phyloP scores from a whole-genome alignment of 53 echinoderm and acorn worm genomes.

The Luidia sarsii region DNA sequence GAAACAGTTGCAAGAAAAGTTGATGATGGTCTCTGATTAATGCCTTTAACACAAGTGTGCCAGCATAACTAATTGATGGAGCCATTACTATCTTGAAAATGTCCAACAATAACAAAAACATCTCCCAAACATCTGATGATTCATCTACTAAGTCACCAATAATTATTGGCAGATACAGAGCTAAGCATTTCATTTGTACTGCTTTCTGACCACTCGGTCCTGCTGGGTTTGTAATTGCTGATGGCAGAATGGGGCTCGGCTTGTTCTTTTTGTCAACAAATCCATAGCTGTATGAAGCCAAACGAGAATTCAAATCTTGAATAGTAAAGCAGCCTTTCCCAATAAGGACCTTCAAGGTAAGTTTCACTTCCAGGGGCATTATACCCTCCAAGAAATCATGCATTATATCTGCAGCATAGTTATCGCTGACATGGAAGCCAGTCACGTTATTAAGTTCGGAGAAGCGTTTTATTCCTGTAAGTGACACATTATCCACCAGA shows the following conservation, averaged over 20 bases:
- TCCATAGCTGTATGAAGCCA: slow-evolving; percentile 40
- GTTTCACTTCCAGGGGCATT: slow-evolving; percentile 44
- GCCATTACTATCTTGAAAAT: slow-evolving; percentile 57
- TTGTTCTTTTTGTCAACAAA: slow-evolving; percentile 38
- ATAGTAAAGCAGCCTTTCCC: slow-evolving; percentile 20
- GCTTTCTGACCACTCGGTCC: slow-evolving; percentile 63
- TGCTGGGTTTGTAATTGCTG: slow-evolving; percentile 9
- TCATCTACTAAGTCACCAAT: slow-evolving; percentile 54
- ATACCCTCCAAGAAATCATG: slow-evolving; percentile 51
- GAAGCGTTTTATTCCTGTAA: slow-evolving; percentile 34
- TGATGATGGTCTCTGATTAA: slow-evolving; percentile 63
- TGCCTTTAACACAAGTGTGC: slow-evolving; percentile 37
- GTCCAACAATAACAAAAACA: slow-evolving; percentile 39
- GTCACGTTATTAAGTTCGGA: slow-evolving; percentile 28
- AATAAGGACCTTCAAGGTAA: slow-evolving; percentile 4
- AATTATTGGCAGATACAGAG: slow-evolving; percentile 53
- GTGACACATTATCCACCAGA: background rate
- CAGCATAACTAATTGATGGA: slow-evolving; percentile 33
- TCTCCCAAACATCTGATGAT: slow-evolving; percentile 33
- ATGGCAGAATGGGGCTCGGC: background rate
- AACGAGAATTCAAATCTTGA: slow-evolving; percentile 25
- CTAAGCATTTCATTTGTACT: slow-evolving; percentile 59
- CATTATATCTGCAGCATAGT: slow-evolving; percentile 35
- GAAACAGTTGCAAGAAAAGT: slow-evolving; percentile 11
- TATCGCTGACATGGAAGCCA: slow-evolving; percentile 32